Conservation (phyloP, 2,113 vertebrate genomes). For the Romanogobio albipinnatus region DNA sequence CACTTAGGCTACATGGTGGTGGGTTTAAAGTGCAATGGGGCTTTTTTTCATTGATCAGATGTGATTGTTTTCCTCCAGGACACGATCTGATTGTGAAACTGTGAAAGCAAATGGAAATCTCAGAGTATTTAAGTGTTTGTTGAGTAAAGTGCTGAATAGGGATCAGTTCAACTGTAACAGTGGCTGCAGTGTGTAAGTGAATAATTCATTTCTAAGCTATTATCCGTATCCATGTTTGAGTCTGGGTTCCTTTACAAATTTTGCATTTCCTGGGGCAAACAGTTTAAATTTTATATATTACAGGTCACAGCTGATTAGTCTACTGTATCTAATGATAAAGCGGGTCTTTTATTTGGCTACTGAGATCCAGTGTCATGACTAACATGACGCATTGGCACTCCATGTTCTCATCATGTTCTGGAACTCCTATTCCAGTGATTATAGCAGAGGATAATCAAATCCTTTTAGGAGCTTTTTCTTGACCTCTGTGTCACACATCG, state of each 20-base stretch:
- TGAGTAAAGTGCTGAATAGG: neutral
- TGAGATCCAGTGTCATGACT: neutral
- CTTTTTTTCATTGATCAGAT: neutral
- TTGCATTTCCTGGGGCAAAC: neutral
- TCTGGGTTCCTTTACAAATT: neutral
- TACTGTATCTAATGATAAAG: constrained; percentile 10
- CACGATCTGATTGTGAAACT: neutral
- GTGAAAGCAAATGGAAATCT: neutral
- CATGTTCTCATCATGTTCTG: neutral
- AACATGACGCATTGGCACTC: neutral
- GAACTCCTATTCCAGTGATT: neutral
- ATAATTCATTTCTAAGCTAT: constrained; percentile 25
- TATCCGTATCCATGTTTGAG: neutral
- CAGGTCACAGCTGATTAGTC: neutral
- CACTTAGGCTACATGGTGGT: neutral
- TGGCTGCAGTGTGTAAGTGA: neutral
- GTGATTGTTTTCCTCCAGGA: neutral
- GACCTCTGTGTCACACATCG: neutral
- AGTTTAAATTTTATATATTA: neutral
- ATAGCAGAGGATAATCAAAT: neutral
- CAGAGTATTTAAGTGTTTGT: neutral
- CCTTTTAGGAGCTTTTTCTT: neutral
- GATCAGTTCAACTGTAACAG: constrained; percentile 13
- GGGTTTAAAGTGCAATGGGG: neutral
- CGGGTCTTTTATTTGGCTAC: neutral